These are phyloP conservation scores for Remorina albescens DNA, from an alignment of 2,797 vertebrate species.

Conservation along the genomic window DNA sequence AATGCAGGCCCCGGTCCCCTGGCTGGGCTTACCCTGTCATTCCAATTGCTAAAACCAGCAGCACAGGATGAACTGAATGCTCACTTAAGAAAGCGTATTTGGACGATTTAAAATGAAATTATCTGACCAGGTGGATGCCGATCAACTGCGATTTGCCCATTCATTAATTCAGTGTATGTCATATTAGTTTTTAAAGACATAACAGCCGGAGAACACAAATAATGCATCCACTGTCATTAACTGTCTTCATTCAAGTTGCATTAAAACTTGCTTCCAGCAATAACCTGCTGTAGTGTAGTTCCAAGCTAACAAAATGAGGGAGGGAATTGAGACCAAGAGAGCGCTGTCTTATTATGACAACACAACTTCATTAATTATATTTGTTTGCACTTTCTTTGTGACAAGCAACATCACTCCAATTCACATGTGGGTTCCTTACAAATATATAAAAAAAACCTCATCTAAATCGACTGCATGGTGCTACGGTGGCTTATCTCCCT, in stretches of 20 bases:
- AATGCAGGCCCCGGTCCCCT: conserved; percentile 43
- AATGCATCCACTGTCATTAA: conserved; percentile 44
- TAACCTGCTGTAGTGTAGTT: conserved; percentile 47
- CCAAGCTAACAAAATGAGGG: conserved; percentile 43
- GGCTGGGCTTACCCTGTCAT: conserved; percentile 45
- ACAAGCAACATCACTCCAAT: conserved; percentile 23
- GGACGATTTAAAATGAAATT: conserved; percentile 24
- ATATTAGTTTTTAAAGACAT: conserved; percentile 35
- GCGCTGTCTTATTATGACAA: conserved; percentile 47
- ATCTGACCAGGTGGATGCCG: conserved; percentile 27
- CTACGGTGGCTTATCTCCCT: background rate
- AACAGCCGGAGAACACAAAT: conserved; percentile 46
- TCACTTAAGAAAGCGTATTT: conserved; percentile 16
- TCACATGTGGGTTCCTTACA: conserved; percentile 22
- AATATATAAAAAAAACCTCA: conserved; percentile 20
- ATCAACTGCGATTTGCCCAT: conserved; percentile 46
- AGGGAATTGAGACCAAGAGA: conserved; percentile 59
- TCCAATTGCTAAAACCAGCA: conserved; percentile 5
- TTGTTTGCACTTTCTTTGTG: conserved; percentile 22
- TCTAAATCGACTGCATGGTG: conserved; percentile 19
- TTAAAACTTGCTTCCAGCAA: conserved; percentile 51
- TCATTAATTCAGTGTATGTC: conserved; percentile 31
- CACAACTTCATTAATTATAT: conserved; percentile 54
- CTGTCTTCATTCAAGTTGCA: conserved; percentile 46
- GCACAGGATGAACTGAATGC: conserved; percentile 12